Percentiles rank a stretch among this genome's conserved stretches.
Conservation (phyloP, 1,140 invertebrate species). For the Hormaphis cornu region DNA sequence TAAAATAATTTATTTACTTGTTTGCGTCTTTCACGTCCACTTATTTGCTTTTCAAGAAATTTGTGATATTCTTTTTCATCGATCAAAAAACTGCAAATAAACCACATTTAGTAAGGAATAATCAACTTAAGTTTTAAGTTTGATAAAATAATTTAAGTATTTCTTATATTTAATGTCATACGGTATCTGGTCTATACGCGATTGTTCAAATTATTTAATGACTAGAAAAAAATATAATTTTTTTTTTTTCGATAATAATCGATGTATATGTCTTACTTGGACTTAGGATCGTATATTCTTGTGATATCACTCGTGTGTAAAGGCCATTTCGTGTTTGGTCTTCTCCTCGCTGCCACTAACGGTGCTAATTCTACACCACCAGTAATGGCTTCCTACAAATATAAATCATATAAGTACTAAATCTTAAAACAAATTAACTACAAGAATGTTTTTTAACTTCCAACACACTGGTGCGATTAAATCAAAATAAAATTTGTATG, state of each 20-base stretch:
- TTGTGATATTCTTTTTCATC: slow-evolving; percentile 36
- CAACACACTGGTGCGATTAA: too few species aligned
- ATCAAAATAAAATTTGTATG: too few species aligned
- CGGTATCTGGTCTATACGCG: not conserved
- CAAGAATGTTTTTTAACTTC: too few species aligned
- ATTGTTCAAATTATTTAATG: not conserved
- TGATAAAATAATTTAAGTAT: not conserved
- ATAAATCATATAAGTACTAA: not conserved
- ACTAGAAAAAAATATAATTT: not conserved
- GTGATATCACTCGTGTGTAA: slow-evolving; percentile 53
- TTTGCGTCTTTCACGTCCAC: slow-evolving; percentile 40
- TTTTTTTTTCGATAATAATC: not conserved
- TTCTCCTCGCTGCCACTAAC: slow-evolving; percentile 50
- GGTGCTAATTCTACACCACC: slow-evolving; percentile 58
- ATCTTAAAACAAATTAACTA: not conserved
- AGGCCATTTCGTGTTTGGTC: slow-evolving; percentile 41
- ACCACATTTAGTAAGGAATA: too few species aligned
- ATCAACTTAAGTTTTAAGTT: too few species aligned
- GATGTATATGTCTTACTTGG: slow-evolving; percentile 26
- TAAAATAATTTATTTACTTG: slow-evolving; percentile 34
- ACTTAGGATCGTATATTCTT: slow-evolving; percentile 36
- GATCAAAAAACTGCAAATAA: slow-evolving; percentile 7
- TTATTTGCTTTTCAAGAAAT: slow-evolving; percentile 43
- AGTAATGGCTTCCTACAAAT: slow-evolving; percentile 42
- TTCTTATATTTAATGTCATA: not conserved